Evolutionary conservation across 2,888 invertebrate genomes (phyloP), one percentile per base, ranked within the genome.

Genomic region (Xestia xanthographa): DNA sequence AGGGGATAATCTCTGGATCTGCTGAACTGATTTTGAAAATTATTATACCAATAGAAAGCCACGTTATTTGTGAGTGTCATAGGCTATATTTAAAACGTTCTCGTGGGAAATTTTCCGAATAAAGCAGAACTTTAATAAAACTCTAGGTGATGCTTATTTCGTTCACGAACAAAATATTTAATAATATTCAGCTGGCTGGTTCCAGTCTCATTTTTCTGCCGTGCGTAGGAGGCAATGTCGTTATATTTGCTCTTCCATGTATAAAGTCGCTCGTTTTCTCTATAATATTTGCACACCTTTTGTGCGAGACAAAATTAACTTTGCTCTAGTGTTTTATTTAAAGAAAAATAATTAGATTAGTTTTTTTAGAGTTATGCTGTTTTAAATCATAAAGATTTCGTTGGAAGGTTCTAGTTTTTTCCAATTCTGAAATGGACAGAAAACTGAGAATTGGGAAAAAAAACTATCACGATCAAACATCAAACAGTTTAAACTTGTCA

Each of bases 231-330:
- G 34, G 66, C 53, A 43, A 63, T 72, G 48, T 82, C 63, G 29
- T 67, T 72, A 56, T 53, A 66, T 76, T 77, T 72, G 41, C 66
- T 48, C 53, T 63, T 14, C 41, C 26, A 56, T 65, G 20, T 66
- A 41, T 41, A 80, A 34, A 70, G 17, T 56, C 12, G 14, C 43
- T 63, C 41, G 43, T 72, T 69, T 69, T 26, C 34, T 66, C n/a
- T 72, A 48, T 62, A 68, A 66, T 70, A 70, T 86, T 82, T 50
- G 53, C 67, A 67, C 38, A 68, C 38, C 58, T 83, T 70, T 68
- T 66, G 38, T 71, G 20, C 29, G 22, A 60, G 12, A 62, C 22
- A 22, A 68, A 86, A 65, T 71, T 66, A 68, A 50, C 60, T 45
- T 38, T 14, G 26, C 5, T 62, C 58, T 58, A 29, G 14, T 68